Evolutionary conservation across 2,113 vertebrate species (phyloP).

Genomic region (Conger conger): DNA sequence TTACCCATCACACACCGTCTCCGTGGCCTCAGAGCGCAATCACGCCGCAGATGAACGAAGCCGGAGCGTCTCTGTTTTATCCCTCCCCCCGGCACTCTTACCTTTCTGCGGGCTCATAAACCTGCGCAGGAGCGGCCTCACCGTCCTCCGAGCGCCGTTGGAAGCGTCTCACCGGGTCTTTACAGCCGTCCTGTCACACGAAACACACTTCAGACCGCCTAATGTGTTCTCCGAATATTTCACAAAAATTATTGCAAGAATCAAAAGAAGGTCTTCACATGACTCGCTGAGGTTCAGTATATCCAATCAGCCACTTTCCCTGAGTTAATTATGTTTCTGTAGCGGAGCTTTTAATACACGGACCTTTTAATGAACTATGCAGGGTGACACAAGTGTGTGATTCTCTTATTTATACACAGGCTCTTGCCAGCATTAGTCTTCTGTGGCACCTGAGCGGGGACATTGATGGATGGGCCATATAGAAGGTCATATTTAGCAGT

Average conservation of each 20-base stretch:
- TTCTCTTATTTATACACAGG: not conserved
- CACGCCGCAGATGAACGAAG: slow-evolving; percentile 17
- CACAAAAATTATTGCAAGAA: not conserved
- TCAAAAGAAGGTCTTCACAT: not conserved
- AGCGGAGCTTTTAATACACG: not conserved
- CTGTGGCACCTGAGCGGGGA: not conserved
- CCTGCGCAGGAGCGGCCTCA: not conserved
- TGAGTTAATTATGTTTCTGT: not conserved
- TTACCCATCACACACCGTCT: slow-evolving; percentile 61
- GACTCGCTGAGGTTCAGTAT: not conserved
- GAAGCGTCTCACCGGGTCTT: not conserved
- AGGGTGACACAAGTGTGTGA: not conserved
- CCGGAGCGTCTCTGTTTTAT: slow-evolving; percentile 7
- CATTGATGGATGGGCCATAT: not conserved
- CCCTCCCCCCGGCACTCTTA: not conserved
- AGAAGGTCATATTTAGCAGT: slow-evolving; percentile 9
- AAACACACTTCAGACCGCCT: not conserved
- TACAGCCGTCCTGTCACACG: not conserved
- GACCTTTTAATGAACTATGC: not conserved
- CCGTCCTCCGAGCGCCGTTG: too few species aligned
- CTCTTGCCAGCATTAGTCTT: not conserved
- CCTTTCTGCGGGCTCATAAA: not conserved
- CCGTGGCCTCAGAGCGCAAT: slow-evolving; percentile 31
- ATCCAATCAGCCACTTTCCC: not conserved
- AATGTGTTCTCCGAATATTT: not conserved